Percentiles rank a stretch among this genome's conserved stretches.
Conservation (phyloP, 2,797 vertebrate genomes). For the Taenioides sp. region DNA sequence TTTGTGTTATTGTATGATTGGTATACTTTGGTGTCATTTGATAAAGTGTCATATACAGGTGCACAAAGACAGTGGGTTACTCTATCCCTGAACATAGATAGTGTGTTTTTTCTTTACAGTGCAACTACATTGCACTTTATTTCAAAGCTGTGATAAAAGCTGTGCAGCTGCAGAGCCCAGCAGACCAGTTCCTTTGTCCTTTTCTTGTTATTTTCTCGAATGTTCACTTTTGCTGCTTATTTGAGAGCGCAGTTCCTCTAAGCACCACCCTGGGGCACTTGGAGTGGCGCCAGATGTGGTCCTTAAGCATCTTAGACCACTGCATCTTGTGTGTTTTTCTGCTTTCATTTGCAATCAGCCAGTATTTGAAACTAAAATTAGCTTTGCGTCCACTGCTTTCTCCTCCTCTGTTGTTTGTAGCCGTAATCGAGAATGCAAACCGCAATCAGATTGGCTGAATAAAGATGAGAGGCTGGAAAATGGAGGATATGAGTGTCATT, state of each 20-base stretch:
- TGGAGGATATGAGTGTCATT: constrained; percentile 48
- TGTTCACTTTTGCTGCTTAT: constrained; percentile 22
- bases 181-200: constrained; percentile 45
- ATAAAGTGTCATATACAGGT: too few relatives aligned
- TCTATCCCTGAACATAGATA: neutral
- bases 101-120: neutral
- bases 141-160: constrained; percentile 57
- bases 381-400: constrained; percentile 14
- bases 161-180: constrained; percentile 57
- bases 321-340: constrained; percentile 40
- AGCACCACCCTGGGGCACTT: constrained; percentile 55
- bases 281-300: constrained; percentile 72
- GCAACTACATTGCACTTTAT: constrained; percentile 12
- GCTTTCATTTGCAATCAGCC: constrained; percentile 58
- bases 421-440: constrained; percentile 62
- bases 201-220: constrained; percentile 38
- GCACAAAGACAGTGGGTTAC: too few relatives aligned
- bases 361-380: constrained; percentile 62
- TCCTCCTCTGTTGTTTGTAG: constrained; percentile 30
- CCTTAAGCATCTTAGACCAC: constrained; percentile 46
- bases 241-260: constrained; percentile 47
- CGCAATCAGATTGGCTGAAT: constrained; percentile 65
- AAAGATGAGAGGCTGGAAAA: constrained; percentile 58
- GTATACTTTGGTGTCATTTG: too few relatives aligned
- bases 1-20: too few relatives aligned